Evolutionary conservation across 2,888 invertebrate species (phyloP).

Genomic region (Tetramorium bicarinatum): DNA sequence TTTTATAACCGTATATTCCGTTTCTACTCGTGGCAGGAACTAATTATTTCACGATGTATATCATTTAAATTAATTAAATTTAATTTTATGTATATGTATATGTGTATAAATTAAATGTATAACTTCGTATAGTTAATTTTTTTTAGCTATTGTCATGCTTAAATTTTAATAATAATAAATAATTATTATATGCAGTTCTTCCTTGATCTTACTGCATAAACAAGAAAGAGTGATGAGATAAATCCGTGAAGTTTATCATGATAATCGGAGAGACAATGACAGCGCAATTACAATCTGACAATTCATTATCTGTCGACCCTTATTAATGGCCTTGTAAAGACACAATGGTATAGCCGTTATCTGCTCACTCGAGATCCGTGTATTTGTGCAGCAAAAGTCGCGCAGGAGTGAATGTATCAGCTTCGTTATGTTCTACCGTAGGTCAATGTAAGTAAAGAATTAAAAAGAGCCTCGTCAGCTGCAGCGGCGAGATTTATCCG

Average conservation of each 20-base stretch:
- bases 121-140: neutral
- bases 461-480: neutral
- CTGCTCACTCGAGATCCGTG: neutral
- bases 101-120: neutral
- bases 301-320: neutral
- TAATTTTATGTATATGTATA: neutral
- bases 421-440: neutral
- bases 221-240: neutral
- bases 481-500: neutral
- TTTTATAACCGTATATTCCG: too few relatives aligned
- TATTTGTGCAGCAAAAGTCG: neutral
- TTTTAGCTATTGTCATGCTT: too few relatives aligned
- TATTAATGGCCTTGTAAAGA: constrained; percentile 25
- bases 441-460: neutral
- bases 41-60: too few relatives aligned
- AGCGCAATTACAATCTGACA: neutral
- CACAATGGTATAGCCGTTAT: constrained; percentile 21
- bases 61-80: neutral
- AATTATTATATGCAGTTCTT: neutral
- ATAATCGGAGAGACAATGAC: neutral
- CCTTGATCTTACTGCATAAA: neutral
- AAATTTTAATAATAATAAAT: constrained; percentile 22
- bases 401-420: constrained; percentile 25
- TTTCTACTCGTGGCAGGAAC: too few relatives aligned
- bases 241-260: neutral